Evolutionary conservation across 2,888 invertebrate species (phyloP), one percentile per base, ranked within the genome.

Genomic region (Venusia cambrica): DNA sequence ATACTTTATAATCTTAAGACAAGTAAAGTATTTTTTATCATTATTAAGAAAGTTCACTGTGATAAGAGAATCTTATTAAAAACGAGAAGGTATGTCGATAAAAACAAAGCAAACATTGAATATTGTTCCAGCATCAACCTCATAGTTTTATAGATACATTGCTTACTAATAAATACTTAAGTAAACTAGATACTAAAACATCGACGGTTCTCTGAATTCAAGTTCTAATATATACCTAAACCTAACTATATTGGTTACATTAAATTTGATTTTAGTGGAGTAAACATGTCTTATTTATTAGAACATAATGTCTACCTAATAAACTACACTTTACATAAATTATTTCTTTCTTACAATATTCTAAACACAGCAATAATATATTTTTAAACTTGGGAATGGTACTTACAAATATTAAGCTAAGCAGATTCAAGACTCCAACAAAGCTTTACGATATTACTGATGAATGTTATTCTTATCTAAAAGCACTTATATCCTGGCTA

Each of bases 51-150:
- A n/a, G n/a, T n/a, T n/a, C n/a, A n/a, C n/a, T n/a, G n/a, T n/a
- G n/a, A n/a, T n/a, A n/a, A n/a, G n/a, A n/a, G n/a, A n/a, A n/a
- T n/a, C n/a, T n/a, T n/a, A n/a, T n/a, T n/a, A n/a, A n/a, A n/a
- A n/a, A n/a, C n/a, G n/a, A n/a, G n/a, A n/a, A 31, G 4, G 9
- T 10, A 22, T 13, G 12, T 17, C 4, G 8, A 12, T 14, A 10
- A 3, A 5, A 9, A 19, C 6, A 12, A 8, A 11, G 5, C 14
- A 14, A 29, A 14, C 14, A 29, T 9, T n/a, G n/a, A n/a, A 6
- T 70, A 64, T 85, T 87, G 87, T 84, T 85, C 87, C 87, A 76
- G 83, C 67, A 45, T 85, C 85, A 87, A 87, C 85, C 85, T 68
- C 72, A 62, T 58, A 72, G 72, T 69, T 67, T 52, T 57, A n/a